Evolutionary conservation across 92 coral and sea anemone genomes (phyloP).

Genomic region (Epizoanthus ramosus): DNA sequence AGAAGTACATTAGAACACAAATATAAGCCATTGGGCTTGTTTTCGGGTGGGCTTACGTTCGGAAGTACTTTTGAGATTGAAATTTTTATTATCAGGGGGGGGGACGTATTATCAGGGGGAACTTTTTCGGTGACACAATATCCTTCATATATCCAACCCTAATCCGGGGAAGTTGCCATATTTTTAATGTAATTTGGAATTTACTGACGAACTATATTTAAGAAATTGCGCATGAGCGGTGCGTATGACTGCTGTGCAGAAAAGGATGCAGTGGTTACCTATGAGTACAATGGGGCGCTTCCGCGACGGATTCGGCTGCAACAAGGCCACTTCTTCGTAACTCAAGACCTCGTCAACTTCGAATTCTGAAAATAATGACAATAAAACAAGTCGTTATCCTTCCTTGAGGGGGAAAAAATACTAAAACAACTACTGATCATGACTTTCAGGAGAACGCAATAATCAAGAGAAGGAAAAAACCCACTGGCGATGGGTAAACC

Average conservation of each 20-base stretch:
- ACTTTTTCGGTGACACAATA: too few species aligned
- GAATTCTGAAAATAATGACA: conserved; percentile 44
- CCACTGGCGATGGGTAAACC: too few species aligned
- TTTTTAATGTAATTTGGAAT: neutral
- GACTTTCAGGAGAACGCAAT: neutral
- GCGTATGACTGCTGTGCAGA: too few species aligned
- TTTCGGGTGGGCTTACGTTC: too few species aligned
- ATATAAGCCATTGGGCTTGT: too few species aligned
- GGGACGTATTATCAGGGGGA: too few species aligned
- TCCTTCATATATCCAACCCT: neutral
- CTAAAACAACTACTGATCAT: neutral
- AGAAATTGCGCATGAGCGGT: neutral
- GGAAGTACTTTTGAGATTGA: too few species aligned
- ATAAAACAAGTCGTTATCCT: neutral
- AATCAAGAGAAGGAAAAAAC: neutral
- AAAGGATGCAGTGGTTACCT: conserved; percentile 52
- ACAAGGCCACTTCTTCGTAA: conserved; percentile 91
- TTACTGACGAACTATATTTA: neutral
- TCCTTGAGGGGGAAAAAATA: neutral
- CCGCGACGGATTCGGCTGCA: conserved; percentile 74
- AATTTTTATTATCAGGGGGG: too few species aligned
- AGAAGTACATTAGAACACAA: too few species aligned
- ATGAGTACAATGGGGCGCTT: conserved; percentile 91
- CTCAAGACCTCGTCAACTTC: conserved; percentile 90
- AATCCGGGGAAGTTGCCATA: neutral